These are phyloP conservation scores for Anas capensis DNA, from an alignment of 2,797 vertebrate genomes.

Conservation along the genomic window DNA sequence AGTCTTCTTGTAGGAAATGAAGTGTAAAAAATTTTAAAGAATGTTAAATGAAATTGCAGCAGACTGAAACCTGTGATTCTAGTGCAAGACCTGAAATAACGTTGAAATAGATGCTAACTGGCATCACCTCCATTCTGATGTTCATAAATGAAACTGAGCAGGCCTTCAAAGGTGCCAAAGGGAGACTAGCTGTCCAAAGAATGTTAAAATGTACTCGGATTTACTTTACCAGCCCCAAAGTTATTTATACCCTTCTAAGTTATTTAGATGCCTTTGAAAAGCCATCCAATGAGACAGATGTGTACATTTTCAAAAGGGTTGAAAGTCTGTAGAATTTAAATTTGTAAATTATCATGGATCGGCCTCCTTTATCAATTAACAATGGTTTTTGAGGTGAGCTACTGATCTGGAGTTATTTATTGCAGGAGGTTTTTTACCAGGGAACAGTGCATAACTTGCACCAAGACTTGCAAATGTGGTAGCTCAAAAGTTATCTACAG, in stretches of 20 bases:
- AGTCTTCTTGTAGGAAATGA: constrained; percentile 61
- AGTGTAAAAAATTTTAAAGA: constrained; percentile 56
- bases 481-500: neutral
- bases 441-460: neutral
- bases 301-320: neutral
- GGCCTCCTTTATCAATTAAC: neutral
- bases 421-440: neutral
- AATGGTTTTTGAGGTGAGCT: neutral
- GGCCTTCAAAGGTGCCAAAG: constrained; percentile 22
- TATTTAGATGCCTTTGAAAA: neutral
- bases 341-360: neutral
- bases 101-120: constrained; percentile 64
- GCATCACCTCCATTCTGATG: constrained; percentile 9
- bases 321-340: neutral
- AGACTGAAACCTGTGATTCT: constrained; percentile 55
- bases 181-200: neutral
- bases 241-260: neutral
- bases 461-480: neutral
- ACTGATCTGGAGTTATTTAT: fast-evolving
- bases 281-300: neutral
- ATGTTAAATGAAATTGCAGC: constrained; percentile 69
- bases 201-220: neutral
- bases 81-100: constrained; percentile 57
- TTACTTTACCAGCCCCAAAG: neutral
- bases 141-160: neutral